phyloP scores from a whole-genome alignment of 2,888 invertebrate genomes.

The Cerceris rybyensis region DNA sequence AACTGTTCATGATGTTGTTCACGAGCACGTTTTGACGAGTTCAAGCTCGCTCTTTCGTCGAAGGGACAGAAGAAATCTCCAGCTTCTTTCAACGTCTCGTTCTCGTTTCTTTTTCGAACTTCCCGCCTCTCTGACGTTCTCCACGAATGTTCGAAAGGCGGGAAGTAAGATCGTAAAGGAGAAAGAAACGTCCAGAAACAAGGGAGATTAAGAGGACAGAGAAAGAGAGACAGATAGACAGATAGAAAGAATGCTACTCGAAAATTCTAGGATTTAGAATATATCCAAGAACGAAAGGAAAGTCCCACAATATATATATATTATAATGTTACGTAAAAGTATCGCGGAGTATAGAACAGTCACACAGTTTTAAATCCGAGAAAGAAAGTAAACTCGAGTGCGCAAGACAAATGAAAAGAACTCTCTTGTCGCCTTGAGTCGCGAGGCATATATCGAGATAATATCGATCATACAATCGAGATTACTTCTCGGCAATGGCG shows the following conservation, averaged over 20 bases:
- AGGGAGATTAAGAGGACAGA: conserved; percentile 21
- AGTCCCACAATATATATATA: conserved; percentile 16
- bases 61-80: conserved; percentile 22
- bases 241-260: conserved; percentile 11
- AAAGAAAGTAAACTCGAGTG: conserved; percentile 35
- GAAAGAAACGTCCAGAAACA: conserved; percentile 15
- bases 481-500: no score
- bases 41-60: conserved; percentile 22
- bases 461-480: no score
- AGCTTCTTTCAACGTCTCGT: not conserved
- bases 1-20: conserved; percentile 33
- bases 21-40: conserved; percentile 33
- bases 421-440: conserved; percentile 40
- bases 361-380: conserved; percentile 16
- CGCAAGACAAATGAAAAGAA: conserved; percentile 42
- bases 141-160: conserved; percentile 2
- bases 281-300: conserved; percentile 22
- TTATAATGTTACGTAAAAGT: conserved; percentile 33
- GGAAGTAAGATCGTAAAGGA: conserved; percentile 10
- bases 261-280: conserved; percentile 19
- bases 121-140: not conserved
- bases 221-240: conserved; percentile 21
- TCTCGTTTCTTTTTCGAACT: not conserved
- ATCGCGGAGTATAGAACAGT: conserved; percentile 44
- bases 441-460: no score